Percentiles rank a stretch among this genome's conserved stretches.
phyloP scores from a whole-genome alignment of 2,113 vertebrate genomes.

The Dolichotis patagonum region DNA sequence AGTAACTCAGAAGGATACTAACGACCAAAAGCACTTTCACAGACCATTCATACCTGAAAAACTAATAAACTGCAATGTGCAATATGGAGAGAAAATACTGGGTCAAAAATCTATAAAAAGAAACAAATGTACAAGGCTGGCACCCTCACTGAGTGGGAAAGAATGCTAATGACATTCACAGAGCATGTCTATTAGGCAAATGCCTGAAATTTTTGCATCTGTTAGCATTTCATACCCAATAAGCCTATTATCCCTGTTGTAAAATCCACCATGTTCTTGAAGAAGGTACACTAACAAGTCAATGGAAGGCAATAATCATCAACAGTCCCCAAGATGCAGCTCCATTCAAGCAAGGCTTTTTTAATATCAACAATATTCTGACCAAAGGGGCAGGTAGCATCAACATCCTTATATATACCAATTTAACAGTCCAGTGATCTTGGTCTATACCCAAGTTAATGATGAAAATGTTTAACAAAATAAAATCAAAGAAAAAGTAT shows the following conservation, averaged over 20 bases:
- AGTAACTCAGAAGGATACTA: slow-evolving; percentile 12
- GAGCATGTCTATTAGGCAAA: not conserved
- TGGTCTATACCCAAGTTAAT: not conserved
- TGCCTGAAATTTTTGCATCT: not conserved
- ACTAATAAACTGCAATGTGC: not conserved
- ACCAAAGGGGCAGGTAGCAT: not conserved
- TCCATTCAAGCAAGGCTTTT: not conserved
- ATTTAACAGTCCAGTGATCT: not conserved
- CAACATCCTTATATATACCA: not conserved
- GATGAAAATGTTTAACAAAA: slow-evolving; percentile 54
- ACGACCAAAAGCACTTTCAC: slow-evolving; percentile 5
- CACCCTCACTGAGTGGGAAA: not conserved
- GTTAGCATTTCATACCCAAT: not conserved
- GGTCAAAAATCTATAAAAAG: not conserved
- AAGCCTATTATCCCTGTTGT: not conserved
- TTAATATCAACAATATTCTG: not conserved
- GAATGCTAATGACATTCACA: not conserved
- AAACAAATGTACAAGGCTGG: not conserved
- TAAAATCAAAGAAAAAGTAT: slow-evolving; percentile 17
- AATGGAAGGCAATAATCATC: not conserved
- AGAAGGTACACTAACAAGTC: not conserved
- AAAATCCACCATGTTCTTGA: not conserved
- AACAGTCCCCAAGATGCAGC: not conserved
- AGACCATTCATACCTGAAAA: not conserved
- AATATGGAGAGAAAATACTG: not conserved